Evolutionary conservation across 2,888 invertebrate genomes (phyloP).

Genomic region (Lymantria monacha): DNA sequence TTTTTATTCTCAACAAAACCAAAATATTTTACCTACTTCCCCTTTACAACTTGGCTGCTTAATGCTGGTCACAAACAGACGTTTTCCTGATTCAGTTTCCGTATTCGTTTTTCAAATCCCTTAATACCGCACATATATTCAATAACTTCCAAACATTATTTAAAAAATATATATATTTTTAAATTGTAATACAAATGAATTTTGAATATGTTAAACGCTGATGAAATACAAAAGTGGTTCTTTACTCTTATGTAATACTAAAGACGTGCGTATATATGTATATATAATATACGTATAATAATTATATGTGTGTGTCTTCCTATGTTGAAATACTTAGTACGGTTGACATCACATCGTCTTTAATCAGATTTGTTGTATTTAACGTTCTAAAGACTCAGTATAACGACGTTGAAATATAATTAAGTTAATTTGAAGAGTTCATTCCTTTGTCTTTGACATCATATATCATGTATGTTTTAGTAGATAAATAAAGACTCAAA

Average conservation of each 20-base stretch:
- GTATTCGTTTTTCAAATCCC: background rate
- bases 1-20: too few relatives aligned
- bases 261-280: background rate
- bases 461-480: conserved; percentile 1
- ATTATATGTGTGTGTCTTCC: background rate
- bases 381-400: conserved; percentile 47
- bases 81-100: background rate
- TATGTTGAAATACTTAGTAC: conserved; percentile 13
- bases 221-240: background rate
- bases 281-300: too few relatives aligned
- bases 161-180: too few relatives aligned
- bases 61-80: background rate
- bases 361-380: conserved; percentile 56
- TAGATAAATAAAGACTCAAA: conserved; percentile 3
- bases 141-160: background rate
- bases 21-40: background rate
- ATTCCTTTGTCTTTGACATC: conserved; percentile 19
- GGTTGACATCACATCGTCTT: conserved; percentile 23
- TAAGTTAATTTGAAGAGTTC: conserved; percentile 35
- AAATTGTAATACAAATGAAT: too few relatives aligned
- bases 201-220: background rate
- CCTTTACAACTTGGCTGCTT: background rate
- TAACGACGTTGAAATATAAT: conserved; percentile 42
- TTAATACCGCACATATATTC: background rate
- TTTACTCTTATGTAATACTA: background rate